These are phyloP conservation scores for Pongo pygmaeus DNA, from an alignment of 2,113 vertebrate genomes.

Conservation along the genomic window DNA sequence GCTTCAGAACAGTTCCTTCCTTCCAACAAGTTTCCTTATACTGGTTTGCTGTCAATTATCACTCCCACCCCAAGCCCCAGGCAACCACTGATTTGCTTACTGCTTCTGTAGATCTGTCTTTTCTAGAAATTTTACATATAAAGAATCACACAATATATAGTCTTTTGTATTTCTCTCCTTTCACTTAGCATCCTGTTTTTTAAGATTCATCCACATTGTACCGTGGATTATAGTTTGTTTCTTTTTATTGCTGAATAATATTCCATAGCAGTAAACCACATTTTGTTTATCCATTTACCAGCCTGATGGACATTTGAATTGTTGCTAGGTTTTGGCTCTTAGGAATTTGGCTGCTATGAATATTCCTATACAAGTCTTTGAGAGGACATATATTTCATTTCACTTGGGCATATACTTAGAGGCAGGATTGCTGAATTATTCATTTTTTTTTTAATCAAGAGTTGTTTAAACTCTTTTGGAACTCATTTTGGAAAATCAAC, in stretches of 20 bases:
- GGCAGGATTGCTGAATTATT: neutral
- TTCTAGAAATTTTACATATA: neutral
- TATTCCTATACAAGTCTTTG: neutral
- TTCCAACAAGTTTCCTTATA: neutral
- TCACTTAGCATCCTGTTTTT: neutral
- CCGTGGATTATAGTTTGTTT: neutral
- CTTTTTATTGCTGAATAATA: neutral
- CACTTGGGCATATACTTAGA: neutral
- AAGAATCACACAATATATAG: neutral
- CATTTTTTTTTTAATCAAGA: neutral
- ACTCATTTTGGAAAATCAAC: conserved; percentile 13
- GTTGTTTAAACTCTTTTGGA: neutral
- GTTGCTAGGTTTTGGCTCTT: neutral
- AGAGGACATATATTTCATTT: neutral
- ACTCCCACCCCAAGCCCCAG: neutral
- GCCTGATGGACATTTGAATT: neutral
- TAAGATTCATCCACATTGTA: neutral
- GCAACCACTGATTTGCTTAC: neutral
- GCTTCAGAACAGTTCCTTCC: neutral
- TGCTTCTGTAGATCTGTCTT: neutral
- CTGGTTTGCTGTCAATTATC: neutral
- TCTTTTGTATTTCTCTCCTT: neutral
- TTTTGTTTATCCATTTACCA: neutral
- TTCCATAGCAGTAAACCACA: neutral
- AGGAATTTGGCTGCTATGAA: neutral